These are phyloP conservation scores for Anabacerthia variegaticeps DNA, from an alignment of 2,797 vertebrate genomes.

Conservation along the genomic window DNA sequence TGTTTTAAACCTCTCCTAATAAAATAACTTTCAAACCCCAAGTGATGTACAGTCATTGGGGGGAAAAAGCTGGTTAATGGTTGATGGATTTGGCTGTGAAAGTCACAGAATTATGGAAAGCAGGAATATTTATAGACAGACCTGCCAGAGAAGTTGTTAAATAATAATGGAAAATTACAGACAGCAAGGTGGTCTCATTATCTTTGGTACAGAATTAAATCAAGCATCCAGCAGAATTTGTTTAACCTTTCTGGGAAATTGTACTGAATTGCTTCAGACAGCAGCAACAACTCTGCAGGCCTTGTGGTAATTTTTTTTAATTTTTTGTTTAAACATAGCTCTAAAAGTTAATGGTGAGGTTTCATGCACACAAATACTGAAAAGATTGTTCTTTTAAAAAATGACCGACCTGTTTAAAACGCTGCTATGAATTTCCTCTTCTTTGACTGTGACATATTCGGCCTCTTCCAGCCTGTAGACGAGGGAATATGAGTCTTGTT, in stretches of 20 bases:
- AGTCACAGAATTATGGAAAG: constrained; percentile 34
- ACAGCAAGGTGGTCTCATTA: constrained; percentile 25
- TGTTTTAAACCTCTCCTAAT: not conserved
- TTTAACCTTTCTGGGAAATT: constrained; percentile 51
- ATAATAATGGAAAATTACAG: constrained; percentile 57
- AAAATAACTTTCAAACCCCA: not conserved
- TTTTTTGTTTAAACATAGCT: not conserved
- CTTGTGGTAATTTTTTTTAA: not conserved
- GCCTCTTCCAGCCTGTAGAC: not conserved
- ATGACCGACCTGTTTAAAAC: too few relatives aligned
- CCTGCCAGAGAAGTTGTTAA: constrained; percentile 13
- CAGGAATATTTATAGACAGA: constrained; percentile 19
- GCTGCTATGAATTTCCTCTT: not conserved
- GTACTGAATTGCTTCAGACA: not conserved
- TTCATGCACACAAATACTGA: too few relatives aligned
- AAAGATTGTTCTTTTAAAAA: too few relatives aligned
- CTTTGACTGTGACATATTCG: not conserved
- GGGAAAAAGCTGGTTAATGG: not conserved
- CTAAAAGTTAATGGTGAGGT: not conserved
- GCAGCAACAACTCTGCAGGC: not conserved
- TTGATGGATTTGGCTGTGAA: constrained; percentile 40
- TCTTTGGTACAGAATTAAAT: constrained; percentile 45
- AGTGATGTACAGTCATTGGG: not conserved
- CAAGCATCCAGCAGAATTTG: constrained; percentile 20
- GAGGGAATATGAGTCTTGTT: not conserved